Percentiles rank a stretch among this genome's conserved stretches.
Conservation (phyloP, 1,140 invertebrate genomes). For the Pseudoatta argentina region DNA sequence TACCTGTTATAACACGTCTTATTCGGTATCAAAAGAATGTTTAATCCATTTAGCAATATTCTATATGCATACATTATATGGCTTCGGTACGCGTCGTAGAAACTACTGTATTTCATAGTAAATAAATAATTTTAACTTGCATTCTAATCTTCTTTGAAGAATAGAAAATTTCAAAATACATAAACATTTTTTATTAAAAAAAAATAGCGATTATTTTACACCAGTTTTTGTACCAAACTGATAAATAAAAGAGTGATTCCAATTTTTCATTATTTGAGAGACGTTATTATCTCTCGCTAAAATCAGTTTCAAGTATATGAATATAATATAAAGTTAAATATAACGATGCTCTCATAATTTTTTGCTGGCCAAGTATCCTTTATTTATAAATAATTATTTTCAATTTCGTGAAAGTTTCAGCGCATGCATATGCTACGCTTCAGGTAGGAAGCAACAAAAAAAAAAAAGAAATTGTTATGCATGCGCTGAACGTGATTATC, state of each 20-base stretch:
- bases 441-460: conserved; percentile 67
- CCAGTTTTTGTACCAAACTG: not conserved
- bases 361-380: conserved; percentile 43
- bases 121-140: not conserved
- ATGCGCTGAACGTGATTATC: conserved; percentile 42
- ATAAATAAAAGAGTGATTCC: not conserved
- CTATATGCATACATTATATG: conserved; percentile 33
- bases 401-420: conserved; percentile 76
- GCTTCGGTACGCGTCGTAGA: conserved; percentile 65
- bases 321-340: not conserved
- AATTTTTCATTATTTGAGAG: conserved; percentile 37
- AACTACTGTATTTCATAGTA: not conserved
- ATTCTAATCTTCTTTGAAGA: not conserved
- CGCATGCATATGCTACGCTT: conserved; percentile 23
- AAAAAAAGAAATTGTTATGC: conserved; percentile 59
- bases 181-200: not conserved
- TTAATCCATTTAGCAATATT: conserved; percentile 71
- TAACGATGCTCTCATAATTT: conserved; percentile 32
- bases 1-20: not conserved
- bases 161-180: not conserved
- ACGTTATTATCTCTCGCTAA: conserved; percentile 43
- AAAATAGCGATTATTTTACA: not conserved
- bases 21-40: conserved; percentile 22
- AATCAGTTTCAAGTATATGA: conserved; percentile 63
- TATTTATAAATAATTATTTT: conserved; percentile 70